Evolutionary conservation across 2,888 invertebrate genomes (phyloP).

Genomic region (Cryptocheilus praepositus): DNA sequence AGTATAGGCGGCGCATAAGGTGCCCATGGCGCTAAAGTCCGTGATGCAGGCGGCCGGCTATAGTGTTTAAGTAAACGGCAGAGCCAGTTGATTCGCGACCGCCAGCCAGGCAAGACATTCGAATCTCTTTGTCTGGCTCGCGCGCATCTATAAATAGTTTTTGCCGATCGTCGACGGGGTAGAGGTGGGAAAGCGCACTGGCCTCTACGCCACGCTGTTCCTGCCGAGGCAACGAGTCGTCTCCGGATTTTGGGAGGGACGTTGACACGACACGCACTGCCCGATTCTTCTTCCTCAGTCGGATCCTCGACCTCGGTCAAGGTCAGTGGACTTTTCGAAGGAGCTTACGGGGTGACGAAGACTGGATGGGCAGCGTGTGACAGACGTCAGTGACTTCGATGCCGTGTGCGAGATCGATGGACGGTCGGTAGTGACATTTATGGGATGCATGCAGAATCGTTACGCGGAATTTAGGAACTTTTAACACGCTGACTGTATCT

Average conservation of each 20-base stretch:
- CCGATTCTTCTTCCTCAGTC: conserved; percentile 3
- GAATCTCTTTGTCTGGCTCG: conserved; percentile 52
- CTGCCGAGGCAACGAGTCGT: background rate
- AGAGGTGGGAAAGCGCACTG: background rate
- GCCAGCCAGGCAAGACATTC: conserved; percentile 67
- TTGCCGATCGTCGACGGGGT: conserved; percentile 2
- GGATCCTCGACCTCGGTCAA: conserved; percentile 43
- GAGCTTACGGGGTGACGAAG: background rate
- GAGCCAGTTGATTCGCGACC: conserved; percentile 70
- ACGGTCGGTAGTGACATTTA: background rate
- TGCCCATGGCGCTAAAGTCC: conserved; percentile 55
- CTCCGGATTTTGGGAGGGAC: background rate
- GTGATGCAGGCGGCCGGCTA: conserved; percentile 55
- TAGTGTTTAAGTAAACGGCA: conserved; percentile 58
- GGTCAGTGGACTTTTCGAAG: conserved; percentile 32
- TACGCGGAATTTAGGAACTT: no score
- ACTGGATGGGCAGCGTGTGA: background rate
- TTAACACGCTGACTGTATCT: no score
- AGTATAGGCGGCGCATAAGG: conserved; percentile 54
- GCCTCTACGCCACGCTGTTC: background rate
- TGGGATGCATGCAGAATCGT: no score
- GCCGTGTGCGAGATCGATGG: conserved; percentile 5
- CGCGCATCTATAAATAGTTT: conserved; percentile 1
- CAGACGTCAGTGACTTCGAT: no score
- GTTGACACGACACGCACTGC: background rate